Base-by-base conservation (phyloP, 2,888 invertebrate genomes). In the Hipparchia semele region DNA sequence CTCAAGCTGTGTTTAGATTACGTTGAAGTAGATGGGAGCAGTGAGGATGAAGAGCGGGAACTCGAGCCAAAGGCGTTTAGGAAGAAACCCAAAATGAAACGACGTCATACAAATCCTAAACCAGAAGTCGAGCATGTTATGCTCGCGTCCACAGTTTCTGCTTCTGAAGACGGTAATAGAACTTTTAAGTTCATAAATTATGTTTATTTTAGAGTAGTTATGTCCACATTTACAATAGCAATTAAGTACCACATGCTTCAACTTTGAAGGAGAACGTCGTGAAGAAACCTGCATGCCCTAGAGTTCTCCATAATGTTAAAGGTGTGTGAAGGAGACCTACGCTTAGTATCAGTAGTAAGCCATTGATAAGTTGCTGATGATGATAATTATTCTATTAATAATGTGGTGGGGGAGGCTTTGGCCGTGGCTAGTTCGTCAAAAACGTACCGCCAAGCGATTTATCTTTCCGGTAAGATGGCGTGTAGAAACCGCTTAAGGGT, bases 21-120 rank as follows among this genome's bases (percentile, higher is more conserved):
- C 76, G 93, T 94, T 0, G 91, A 93, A 80, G 90, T 92, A 1
- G 88, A 87, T 70, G 89, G 89, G 23, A 94, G 94, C 73, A 94
- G 93, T 71, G 94, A 94, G 13, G 94, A 94, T 33, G 94, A 94
- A 75, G 88, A 90, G 51, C 81, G 86, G 3, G 90, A 91, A 77
- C 70, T 86, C 61, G 90, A 91, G 71, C 67, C 88, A 49, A 90
- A 88, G 79, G 77, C 83, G 8, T 75, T 83, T 6, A 89, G 90
- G 69, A 94, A 89, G 73, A 94, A 94, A 74, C 87, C 87, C 23
- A 94, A 91, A 79, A 80, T 84, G 6, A 87, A 87, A 76, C 83
- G 87, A 72, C 86, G 89, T 65, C 85, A 90, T 70, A 86, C 86
- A 2, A 89, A 89, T 76, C 81, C 84, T n/a, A 93, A 88, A 73